Conservation (phyloP, 2,888 invertebrate species). For the Pantelozetes paolii region DNA sequence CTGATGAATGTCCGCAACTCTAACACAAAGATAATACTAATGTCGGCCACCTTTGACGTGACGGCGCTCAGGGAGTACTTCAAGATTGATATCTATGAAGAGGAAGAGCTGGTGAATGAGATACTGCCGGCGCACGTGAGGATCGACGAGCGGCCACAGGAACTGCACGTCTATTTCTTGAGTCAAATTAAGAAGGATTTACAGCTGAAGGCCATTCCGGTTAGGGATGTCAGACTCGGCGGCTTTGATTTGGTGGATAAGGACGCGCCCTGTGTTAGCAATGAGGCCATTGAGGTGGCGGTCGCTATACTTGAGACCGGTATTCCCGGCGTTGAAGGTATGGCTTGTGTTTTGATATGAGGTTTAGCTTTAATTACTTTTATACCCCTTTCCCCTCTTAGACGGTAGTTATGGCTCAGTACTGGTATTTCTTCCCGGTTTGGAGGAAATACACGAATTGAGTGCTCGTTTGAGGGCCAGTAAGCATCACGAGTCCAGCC, state of each 20-base stretch:
- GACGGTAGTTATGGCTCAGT: conserved; percentile 61
- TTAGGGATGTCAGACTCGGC: not conserved
- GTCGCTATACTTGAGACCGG: not conserved
- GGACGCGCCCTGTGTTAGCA: not conserved
- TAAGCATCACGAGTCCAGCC: conserved; percentile 41
- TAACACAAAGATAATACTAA: conserved; percentile 70
- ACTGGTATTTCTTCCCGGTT: conserved; percentile 78
- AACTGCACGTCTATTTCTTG: not conserved
- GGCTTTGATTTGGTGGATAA: not conserved
- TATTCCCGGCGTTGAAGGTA: not conserved
- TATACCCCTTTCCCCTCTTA: not conserved
- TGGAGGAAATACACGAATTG: conserved; percentile 64
- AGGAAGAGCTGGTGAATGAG: not conserved
- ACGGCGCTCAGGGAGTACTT: conserved; percentile 69
- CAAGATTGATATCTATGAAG: conserved; percentile 51
- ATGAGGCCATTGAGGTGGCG: not conserved
- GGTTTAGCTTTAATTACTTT: not conserved
- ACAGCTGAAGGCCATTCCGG: not conserved
- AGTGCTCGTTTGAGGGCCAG: conserved; percentile 45
- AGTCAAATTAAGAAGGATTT: not conserved
- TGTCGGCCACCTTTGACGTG: conserved; percentile 89
- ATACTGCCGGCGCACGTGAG: conserved; percentile 22
- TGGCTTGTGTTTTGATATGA: not conserved
- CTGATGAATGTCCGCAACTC: conserved; percentile 65
- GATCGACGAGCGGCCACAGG: not conserved